A percentile compares a stretch with the other conserved stretches of the same genome.
Evolutionary conservation across 2,797 vertebrate genomes (phyloP).

Genomic region (Schizothorax lantsangensis): DNA sequence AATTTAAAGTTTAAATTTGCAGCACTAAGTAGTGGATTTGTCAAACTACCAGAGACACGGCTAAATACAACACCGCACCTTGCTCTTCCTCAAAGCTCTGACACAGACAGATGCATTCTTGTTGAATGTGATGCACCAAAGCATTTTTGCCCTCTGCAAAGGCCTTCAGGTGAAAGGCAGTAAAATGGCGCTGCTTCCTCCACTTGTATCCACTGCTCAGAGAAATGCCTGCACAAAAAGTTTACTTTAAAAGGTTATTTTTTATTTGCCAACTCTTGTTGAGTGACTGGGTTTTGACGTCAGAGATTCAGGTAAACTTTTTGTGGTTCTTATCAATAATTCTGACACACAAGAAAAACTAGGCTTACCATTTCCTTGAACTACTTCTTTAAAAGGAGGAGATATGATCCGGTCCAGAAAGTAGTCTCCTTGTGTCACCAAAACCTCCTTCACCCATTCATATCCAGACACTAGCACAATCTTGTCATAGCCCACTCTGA

Average conservation of each 20-base stretch:
- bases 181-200: slow-evolving; percentile 54
- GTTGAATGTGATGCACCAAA: slow-evolving; percentile 39
- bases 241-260: background rate
- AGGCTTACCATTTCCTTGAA: slow-evolving; percentile 43
- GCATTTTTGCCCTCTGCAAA: slow-evolving; percentile 46
- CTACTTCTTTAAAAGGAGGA: slow-evolving; percentile 36
- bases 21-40: background rate
- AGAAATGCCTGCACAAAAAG: slow-evolving; percentile 45
- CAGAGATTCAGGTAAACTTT: background rate
- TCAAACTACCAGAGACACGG: background rate
- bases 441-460: slow-evolving; percentile 47
- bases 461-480: slow-evolving; percentile 46
- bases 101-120: slow-evolving; percentile 49
- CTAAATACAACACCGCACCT: slow-evolving; percentile 11
- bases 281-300: background rate
- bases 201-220: slow-evolving; percentile 52
- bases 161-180: slow-evolving; percentile 41
- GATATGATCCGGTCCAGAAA: slow-evolving; percentile 36
- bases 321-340: background rate
- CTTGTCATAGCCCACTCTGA: slow-evolving; percentile 36
- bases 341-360: background rate
- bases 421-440: slow-evolving; percentile 46
- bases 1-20: too few species aligned
- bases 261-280: background rate
- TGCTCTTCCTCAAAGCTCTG: slow-evolving; percentile 45